These are phyloP conservation scores for Porites australiensis DNA, from an alignment of 64 coral and sea anemone genomes.

Conservation along the genomic window DNA sequence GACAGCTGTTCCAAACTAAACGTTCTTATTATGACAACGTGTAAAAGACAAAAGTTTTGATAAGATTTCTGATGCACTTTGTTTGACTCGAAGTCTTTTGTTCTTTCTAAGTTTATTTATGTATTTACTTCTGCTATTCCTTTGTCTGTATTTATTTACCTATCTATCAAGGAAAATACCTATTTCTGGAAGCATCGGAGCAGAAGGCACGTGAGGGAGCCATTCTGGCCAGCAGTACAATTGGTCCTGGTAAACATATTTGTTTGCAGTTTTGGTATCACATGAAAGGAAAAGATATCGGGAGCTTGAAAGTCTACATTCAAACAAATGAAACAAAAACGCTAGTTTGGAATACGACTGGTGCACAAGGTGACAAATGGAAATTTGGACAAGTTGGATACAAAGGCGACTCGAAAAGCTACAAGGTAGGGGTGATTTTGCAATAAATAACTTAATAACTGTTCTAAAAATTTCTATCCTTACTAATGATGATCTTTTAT, in stretches of 20 bases:
- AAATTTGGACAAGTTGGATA: conserved; percentile 56
- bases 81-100: too few relatives aligned
- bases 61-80: too few relatives aligned
- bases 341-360: conserved; percentile 33
- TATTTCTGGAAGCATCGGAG: conserved; percentile 57
- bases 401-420: neutral
- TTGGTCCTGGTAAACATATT: neutral
- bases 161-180: conserved; percentile 43
- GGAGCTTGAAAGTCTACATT: conserved; percentile 44
- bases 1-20: too few relatives aligned
- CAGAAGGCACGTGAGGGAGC: neutral
- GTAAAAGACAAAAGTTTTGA: too few relatives aligned
- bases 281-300: conserved; percentile 59
- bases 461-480: too few relatives aligned
- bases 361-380: conserved; percentile 43
- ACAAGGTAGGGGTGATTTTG: neutral
- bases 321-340: conserved; percentile 4
- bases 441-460: neutral
- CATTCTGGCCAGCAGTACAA: neutral
- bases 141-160: too few relatives aligned
- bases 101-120: neutral
- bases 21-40: too few relatives aligned
- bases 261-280: conserved; percentile 82
- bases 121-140: too few relatives aligned
- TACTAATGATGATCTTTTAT: too few relatives aligned